phyloP scores from a whole-genome alignment of 1,140 invertebrate species.

The Galleria mellonella region DNA sequence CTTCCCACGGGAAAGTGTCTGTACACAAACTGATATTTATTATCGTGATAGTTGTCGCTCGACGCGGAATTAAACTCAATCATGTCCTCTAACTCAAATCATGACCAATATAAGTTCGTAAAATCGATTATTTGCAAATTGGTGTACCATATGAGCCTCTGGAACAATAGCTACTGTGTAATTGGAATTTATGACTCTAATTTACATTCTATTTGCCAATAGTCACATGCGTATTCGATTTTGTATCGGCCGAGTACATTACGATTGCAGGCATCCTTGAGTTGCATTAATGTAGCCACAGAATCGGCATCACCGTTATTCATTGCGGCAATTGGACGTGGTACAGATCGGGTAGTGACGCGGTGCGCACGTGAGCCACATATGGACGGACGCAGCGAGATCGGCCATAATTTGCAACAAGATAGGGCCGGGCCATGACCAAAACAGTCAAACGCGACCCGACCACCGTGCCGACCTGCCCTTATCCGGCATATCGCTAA shows the following conservation, averaged over 20 bases:
- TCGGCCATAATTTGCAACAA: slow-evolving; percentile 11
- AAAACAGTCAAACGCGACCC: slow-evolving; percentile 8
- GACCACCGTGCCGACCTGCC: slow-evolving; percentile 3
- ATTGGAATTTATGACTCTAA: slow-evolving; percentile 25
- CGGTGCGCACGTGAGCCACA: slow-evolving; percentile 21
- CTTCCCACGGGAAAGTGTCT: slow-evolving; percentile 15
- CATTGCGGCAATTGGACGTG: slow-evolving; percentile 23
- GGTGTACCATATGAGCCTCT: slow-evolving; percentile 12
- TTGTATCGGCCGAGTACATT: not conserved
- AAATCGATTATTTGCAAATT: slow-evolving; percentile 29
- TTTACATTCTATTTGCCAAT: slow-evolving; percentile 27
- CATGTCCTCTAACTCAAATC: slow-evolving; percentile 13
- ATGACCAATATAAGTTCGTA: slow-evolving; percentile 21
- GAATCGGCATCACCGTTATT: slow-evolving; percentile 21
- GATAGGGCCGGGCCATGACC: slow-evolving; percentile 12
- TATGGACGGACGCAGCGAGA: slow-evolving; percentile 11
- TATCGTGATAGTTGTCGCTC: slow-evolving; percentile 1
- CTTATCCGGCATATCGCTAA: not conserved
- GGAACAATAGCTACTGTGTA: slow-evolving; percentile 26
- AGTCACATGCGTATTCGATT: slow-evolving; percentile 9
- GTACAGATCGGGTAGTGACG: slow-evolving; percentile 10
- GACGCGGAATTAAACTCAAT: slow-evolving; percentile 7
- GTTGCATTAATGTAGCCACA: slow-evolving; percentile 22
- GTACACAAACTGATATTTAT: not conserved
- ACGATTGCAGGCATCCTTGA: slow-evolving; percentile 21